A percentile compares a stretch with the other conserved stretches of the same genome.
These are phyloP conservation scores for zebrafish (Danio rerio) DNA, from an alignment of 2,113 vertebrate genomes.

Conservation along the genomic window DNA sequence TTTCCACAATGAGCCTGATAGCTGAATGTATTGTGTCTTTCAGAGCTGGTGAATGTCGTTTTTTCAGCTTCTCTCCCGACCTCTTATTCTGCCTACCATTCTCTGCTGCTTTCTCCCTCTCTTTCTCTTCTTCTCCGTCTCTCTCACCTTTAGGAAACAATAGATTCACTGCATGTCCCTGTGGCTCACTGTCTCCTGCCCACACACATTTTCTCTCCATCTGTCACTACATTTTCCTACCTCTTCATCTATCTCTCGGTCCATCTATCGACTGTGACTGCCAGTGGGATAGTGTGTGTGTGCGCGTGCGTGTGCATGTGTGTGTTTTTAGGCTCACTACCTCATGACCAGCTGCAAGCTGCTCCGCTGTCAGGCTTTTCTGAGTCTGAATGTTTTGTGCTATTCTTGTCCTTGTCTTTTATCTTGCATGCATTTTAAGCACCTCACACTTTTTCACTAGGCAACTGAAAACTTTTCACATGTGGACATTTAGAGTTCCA, in stretches of 20 bases:
- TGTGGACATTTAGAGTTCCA: constrained; percentile 4
- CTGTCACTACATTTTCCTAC: constrained; percentile 60
- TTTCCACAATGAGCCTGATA: constrained; percentile 18
- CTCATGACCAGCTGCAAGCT: constrained; percentile 34
- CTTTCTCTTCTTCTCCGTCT: constrained; percentile 29
- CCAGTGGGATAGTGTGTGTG: constrained; percentile 49
- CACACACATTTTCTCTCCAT: constrained; percentile 59
- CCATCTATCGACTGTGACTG: constrained; percentile 57
- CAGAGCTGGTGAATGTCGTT: constrained; percentile 19
- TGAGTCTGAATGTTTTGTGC: constrained; percentile 16
- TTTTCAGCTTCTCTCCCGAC: constrained; percentile 1
- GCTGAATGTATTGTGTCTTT: constrained; percentile 43
- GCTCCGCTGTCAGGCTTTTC: constrained; percentile 39
- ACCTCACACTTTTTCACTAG: constrained; percentile 5
- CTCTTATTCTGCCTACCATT: constrained; percentile 14
- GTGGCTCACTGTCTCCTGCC: constrained; percentile 49
- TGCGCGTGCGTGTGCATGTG: constrained; percentile 25
- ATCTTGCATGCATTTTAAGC: constrained; percentile 21
- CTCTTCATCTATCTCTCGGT: constrained; percentile 56
- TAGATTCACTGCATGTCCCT: constrained; percentile 53
- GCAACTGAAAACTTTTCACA: constrained; percentile 30
- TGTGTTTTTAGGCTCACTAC: constrained; percentile 37
- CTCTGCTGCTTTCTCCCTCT: constrained; percentile 43
- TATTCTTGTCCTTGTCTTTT: constrained; percentile 48
- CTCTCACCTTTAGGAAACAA: constrained; percentile 57